phyloP scores from a whole-genome alignment of 2,888 invertebrate genomes.

The Drosophila glabriapex region DNA sequence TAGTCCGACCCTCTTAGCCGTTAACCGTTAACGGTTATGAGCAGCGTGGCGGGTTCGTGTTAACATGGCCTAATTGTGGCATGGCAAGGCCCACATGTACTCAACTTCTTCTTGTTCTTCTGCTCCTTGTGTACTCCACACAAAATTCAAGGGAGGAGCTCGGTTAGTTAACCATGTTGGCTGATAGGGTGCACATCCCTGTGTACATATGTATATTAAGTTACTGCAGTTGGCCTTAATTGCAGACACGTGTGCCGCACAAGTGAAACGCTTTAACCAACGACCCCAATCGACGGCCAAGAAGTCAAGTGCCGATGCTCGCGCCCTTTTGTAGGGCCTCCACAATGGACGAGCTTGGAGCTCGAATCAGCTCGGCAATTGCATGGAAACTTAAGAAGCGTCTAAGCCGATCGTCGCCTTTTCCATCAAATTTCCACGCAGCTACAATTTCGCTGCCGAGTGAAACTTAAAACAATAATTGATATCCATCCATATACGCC shows the following conservation, averaged over 20 bases:
- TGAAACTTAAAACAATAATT: constrained; percentile 45
- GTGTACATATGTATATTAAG: constrained; percentile 54
- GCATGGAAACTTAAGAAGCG: constrained; percentile 63
- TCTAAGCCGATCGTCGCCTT: constrained; percentile 56
- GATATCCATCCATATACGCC: constrained; percentile 39
- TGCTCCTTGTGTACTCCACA: constrained; percentile 2
- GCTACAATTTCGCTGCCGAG: constrained; percentile 60
- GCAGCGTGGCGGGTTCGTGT: constrained; percentile 51
- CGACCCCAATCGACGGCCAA: constrained; percentile 26
- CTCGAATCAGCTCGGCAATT: constrained; percentile 25
- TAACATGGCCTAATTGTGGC: constrained; percentile 71
- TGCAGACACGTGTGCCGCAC: constrained; percentile 72
- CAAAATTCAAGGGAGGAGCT: background rate
- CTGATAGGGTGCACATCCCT: background rate
- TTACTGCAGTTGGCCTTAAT: constrained; percentile 75
- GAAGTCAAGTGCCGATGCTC: constrained; percentile 67
- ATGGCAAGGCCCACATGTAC: constrained; percentile 25
- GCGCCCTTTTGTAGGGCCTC: constrained; percentile 68
- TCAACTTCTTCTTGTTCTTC: constrained; percentile 7
- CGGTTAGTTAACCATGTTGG: background rate
- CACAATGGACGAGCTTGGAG: constrained; percentile 12
- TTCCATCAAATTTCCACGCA: constrained; percentile 65
- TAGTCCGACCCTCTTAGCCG: constrained; percentile 55
- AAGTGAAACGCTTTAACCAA: constrained; percentile 58
- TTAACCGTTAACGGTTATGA: constrained; percentile 57